phyloP scores from a whole-genome alignment of 1,140 invertebrate genomes.

The Halyomorpha halys region DNA sequence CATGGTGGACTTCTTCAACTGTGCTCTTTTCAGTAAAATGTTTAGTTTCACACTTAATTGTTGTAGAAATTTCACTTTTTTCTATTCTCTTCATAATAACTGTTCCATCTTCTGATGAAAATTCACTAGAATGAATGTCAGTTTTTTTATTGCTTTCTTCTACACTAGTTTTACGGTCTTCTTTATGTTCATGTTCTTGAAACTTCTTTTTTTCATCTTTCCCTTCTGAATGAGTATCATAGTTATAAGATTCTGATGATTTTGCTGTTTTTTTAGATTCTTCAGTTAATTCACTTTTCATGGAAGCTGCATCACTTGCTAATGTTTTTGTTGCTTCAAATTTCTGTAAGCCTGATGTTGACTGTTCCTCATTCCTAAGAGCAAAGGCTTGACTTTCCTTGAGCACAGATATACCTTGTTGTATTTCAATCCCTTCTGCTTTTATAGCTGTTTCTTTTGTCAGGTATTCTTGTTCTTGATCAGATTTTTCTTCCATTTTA shows the following conservation, averaged over 20 bases:
- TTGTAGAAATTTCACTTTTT: conserved; percentile 17
- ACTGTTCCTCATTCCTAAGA: not conserved
- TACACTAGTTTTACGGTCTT: conserved; percentile 19
- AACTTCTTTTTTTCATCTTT: not conserved
- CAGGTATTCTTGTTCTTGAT: not conserved
- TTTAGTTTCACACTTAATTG: conserved; percentile 13
- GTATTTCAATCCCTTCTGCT: not conserved
- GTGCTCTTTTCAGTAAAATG: conserved; percentile 19
- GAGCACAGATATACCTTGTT: not conserved
- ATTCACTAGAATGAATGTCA: conserved; percentile 31
- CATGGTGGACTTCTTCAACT: not conserved
- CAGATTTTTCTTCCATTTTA: conserved; percentile 8
- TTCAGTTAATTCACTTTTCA: not conserved
- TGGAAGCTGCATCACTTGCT: not conserved
- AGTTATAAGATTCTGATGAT: conserved; percentile 18
- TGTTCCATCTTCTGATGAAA: conserved; percentile 30
- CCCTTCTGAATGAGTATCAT: not conserved
- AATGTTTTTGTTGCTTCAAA: conserved; percentile 8
- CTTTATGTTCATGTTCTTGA: conserved; percentile 19
- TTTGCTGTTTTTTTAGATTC: conserved; percentile 7
- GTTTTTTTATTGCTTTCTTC: conserved; percentile 28
- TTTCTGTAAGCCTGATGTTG: not conserved
- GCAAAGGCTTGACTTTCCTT: not conserved
- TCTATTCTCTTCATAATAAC: conserved; percentile 23
- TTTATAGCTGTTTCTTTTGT: not conserved